Evolutionary conservation across 53 echinoderm and acorn worm genomes (phyloP).

Genomic region (Astropecten irregularis): DNA sequence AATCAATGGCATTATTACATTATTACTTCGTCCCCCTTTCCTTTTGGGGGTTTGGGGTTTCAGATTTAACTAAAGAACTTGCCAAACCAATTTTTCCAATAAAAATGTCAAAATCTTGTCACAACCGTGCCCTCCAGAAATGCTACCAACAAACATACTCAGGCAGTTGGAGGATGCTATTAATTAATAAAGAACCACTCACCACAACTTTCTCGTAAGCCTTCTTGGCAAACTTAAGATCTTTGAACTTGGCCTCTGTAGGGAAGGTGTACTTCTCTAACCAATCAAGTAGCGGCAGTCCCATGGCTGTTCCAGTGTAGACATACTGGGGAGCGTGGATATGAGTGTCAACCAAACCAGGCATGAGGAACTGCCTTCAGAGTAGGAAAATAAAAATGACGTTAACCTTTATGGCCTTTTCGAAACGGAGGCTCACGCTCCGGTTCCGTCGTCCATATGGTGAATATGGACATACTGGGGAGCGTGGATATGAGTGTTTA

Average conservation of each 20-base stretch:
- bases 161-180: too few relatives aligned
- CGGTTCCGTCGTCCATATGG: background rate
- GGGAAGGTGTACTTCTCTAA: slow-evolving; percentile 76
- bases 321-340: slow-evolving; percentile 90
- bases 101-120: too few relatives aligned
- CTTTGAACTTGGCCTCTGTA: slow-evolving; percentile 63
- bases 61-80: too few relatives aligned
- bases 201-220: slow-evolving; percentile 82
- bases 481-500: slow-evolving; percentile 90
- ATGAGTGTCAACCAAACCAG: slow-evolving; percentile 85
- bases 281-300: slow-evolving; percentile 70
- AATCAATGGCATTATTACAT: too few relatives aligned
- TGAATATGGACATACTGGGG: slow-evolving; percentile 70
- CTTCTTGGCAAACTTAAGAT: slow-evolving; percentile 65
- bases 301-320: slow-evolving; percentile 67
- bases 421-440: too few relatives aligned
- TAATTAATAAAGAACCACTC: too few relatives aligned
- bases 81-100: too few relatives aligned
- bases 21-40: too few relatives aligned
- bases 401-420: too few relatives aligned
- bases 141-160: too few relatives aligned
- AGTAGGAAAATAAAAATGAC: background rate
- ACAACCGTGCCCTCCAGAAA: too few relatives aligned
- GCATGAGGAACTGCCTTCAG: slow-evolving; percentile 78
- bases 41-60: too few relatives aligned